These are phyloP conservation scores for Channallabes apus DNA, from an alignment of 2,797 vertebrate species.

Conservation along the genomic window DNA sequence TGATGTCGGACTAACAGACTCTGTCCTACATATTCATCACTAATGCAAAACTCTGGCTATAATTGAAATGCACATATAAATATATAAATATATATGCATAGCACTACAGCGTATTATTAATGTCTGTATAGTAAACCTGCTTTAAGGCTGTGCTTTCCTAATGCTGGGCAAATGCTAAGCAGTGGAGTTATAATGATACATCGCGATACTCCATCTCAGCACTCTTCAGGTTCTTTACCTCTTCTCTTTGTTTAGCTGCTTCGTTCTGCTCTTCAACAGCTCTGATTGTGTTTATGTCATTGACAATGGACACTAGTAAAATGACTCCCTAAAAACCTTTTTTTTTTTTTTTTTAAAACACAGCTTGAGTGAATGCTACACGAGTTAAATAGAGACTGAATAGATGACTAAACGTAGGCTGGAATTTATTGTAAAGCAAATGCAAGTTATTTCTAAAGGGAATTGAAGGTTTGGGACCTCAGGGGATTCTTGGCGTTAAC, in stretches of 20 bases:
- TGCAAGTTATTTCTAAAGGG: background rate
- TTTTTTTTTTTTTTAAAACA: too few relatives aligned
- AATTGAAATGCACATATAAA: background rate
- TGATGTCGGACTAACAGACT: background rate
- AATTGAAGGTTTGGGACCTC: background rate
- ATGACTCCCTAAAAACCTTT: background rate
- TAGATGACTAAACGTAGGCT: background rate
- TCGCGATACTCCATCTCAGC: background rate
- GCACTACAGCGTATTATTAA: conserved; percentile 25
- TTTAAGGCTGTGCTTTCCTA: background rate
- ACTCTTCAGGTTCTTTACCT: too few relatives aligned
- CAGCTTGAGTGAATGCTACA: background rate
- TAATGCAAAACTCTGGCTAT: background rate
- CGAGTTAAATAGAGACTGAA: background rate
- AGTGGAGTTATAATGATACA: background rate
- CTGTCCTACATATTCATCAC: background rate
- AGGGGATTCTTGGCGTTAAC: background rate
- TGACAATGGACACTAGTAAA: background rate
- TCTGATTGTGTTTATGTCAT: background rate
- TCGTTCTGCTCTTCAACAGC: background rate
- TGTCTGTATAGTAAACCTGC: background rate
- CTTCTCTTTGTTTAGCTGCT: too few relatives aligned
- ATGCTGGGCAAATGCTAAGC: conserved; percentile 4
- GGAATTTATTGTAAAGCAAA: background rate
- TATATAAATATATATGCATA: background rate